Evolutionary conservation across 2,797 vertebrate species (phyloP).

Genomic region (Furcifer pardalis): DNA sequence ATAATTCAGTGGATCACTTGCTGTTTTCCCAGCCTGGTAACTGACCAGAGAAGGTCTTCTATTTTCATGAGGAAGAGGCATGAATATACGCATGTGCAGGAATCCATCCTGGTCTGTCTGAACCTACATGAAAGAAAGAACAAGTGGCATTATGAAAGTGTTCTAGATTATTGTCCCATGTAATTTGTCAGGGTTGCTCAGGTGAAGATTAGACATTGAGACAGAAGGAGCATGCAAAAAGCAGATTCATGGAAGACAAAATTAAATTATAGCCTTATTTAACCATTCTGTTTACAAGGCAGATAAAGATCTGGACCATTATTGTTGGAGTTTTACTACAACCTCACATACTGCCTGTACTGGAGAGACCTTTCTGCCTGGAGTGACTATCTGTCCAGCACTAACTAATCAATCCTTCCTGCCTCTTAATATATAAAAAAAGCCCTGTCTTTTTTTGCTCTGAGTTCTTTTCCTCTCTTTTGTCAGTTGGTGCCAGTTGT

Average conservation of each 20-base stretch:
- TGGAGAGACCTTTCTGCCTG: too few species aligned
- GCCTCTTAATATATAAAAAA: too few species aligned
- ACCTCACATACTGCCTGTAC: too few species aligned
- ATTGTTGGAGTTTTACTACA: too few species aligned
- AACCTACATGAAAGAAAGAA: conserved; percentile 40
- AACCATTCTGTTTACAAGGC: too few species aligned
- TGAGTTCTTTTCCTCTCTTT: too few species aligned
- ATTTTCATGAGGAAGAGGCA: not conserved
- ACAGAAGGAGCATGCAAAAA: not conserved
- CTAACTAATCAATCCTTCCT: too few species aligned
- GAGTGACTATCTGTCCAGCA: too few species aligned
- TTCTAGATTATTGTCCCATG: not conserved
- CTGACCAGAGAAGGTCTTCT: rapidly evolving
- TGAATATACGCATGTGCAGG: conserved; percentile 33
- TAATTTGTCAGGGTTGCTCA: not conserved
- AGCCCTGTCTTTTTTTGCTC: too few species aligned
- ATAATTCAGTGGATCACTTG: conserved; percentile 44
- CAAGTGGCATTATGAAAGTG: rapidly evolving
- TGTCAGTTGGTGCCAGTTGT: too few species aligned
- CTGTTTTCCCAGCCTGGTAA: conserved; percentile 57
- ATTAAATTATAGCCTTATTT: not conserved
- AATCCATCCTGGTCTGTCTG: rapidly evolving
- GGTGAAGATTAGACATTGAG: too few species aligned
- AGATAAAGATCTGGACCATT: not conserved
- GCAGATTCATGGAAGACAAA: not conserved